Evolutionary conservation across 2,888 invertebrate species (phyloP).

Genomic region (Blomia tropicalis): DNA sequence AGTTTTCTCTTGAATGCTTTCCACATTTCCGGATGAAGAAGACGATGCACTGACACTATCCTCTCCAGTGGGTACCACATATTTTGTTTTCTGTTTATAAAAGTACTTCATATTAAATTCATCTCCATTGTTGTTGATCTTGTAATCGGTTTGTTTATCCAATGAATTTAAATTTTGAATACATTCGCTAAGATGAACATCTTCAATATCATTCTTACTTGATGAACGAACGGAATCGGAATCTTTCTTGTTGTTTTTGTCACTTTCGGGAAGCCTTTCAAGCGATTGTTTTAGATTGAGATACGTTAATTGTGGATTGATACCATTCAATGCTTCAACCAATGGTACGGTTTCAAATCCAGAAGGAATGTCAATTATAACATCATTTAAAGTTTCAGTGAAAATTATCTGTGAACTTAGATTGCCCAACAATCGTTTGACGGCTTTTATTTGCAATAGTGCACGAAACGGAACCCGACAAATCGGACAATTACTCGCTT

Average conservation of each 20-base stretch:
- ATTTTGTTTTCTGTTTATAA: not conserved
- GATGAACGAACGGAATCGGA: not conserved
- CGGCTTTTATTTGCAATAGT: constrained; percentile 76
- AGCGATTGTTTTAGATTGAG: not conserved
- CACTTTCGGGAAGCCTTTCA: not conserved
- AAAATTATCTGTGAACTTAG: constrained; percentile 1
- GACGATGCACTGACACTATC: constrained; percentile 11
- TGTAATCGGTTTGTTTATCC: not conserved
- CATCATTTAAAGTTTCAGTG: constrained; percentile 38
- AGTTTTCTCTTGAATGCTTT: not conserved
- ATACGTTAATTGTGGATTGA: not conserved
- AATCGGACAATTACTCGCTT: constrained; percentile 96
- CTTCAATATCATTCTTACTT: not conserved
- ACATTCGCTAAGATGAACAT: too few species aligned
- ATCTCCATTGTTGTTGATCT: not conserved
- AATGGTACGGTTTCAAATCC: constrained; percentile 86
- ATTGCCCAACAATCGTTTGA: constrained; percentile 44
- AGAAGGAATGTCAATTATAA: constrained; percentile 54
- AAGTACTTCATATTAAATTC: constrained; percentile 4
- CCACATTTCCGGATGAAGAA: not conserved
- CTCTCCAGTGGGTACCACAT: not conserved
- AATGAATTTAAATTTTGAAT: not conserved
- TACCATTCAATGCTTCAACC: constrained; percentile 83
- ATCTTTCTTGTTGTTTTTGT: not conserved
- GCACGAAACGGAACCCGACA: constrained; percentile 97